Conservation (phyloP, 2,888 invertebrate genomes). For the Linhomoeus sp. region DNA sequence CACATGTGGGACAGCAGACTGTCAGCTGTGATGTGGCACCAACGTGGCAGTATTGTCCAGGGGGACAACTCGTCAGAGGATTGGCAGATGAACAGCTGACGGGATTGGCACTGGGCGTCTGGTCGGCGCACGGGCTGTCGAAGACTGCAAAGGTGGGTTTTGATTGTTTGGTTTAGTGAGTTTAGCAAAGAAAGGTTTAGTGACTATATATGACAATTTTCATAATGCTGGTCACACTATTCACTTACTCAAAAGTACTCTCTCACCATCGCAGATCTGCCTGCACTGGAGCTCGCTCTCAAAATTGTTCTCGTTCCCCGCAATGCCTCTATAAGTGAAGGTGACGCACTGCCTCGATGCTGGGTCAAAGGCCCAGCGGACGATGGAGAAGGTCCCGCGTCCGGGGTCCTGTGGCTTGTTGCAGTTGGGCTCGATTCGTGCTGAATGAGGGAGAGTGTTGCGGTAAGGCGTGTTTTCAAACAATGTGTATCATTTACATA, state of each 20-base stretch:
- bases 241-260: too few species aligned
- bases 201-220: too few species aligned
- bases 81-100: constrained; percentile 12
- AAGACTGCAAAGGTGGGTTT: too few species aligned
- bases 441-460: not conserved
- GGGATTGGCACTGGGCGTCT: constrained; percentile 4
- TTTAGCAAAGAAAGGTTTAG: too few species aligned
- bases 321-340: constrained; percentile 2
- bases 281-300: not conserved
- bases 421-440: not conserved
- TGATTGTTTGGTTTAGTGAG: too few species aligned
- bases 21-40: not conserved
- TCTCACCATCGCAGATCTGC: not conserved
- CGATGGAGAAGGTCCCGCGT: not conserved
- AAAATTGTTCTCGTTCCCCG: constrained; percentile 2
- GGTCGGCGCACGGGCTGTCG: not conserved
- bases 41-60: not conserved
- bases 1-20: not conserved
- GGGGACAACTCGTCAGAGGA: not conserved
- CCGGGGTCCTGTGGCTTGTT: not conserved
- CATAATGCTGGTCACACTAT: too few species aligned
- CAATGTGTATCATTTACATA: not conserved
- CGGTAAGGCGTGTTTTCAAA: too few species aligned
- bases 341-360: not conserved
- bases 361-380: constrained; percentile 1